Evolutionary conservation across 37 sponge, comb jelly and placozoan genomes (phyloP), one percentile per base, ranked within the genome.

Genomic region (Amphimedon queenslandica): DNA sequence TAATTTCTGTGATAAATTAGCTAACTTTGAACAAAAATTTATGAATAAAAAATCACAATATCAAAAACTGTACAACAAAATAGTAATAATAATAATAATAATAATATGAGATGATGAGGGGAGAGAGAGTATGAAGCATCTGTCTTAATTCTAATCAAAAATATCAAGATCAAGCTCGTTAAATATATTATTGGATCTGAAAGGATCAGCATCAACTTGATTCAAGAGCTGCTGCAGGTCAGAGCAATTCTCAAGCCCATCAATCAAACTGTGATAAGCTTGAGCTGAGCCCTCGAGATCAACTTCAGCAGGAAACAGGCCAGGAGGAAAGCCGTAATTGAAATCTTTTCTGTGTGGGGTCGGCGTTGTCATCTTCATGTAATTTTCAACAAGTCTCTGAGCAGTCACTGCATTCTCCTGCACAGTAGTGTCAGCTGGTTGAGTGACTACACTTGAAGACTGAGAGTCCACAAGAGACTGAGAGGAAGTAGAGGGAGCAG

Each of bases 141-240:
- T 47, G 51, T 47, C 13, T 18, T 47, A 18, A 13, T 18, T 47
- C 40, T 31, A 8, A 73, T 27, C 57, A 57, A 4, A 73, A 24
- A 73, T 6, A 18, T 73, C 73, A 31, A 67, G 36, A 37, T 67
- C 39, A 25, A 73, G 47, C 5, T 73, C 73, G 34, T 58, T 58
- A 5, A 73, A 73, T 25, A 73, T 28, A 37, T 51, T 40, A 24
- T 73, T 47, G n/a, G 28, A 30, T 30, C 64, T 63, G 56, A 88
- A 51, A 1, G 84, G 83, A 35, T 88, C 80, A 1, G 84, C 83
- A 40, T 82, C 79, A n/a, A 88, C 79, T 64, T 88, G 88, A 2
- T 78, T 55, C 25, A 88, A 78, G 18, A 88, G 69, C 16, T 65
- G 23, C n/a, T 18, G 51, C 43, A 88, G 82, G 38, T 88, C 83